Conservation (phyloP, 2,113 vertebrate species). For the Amphiprion percula region DNA sequence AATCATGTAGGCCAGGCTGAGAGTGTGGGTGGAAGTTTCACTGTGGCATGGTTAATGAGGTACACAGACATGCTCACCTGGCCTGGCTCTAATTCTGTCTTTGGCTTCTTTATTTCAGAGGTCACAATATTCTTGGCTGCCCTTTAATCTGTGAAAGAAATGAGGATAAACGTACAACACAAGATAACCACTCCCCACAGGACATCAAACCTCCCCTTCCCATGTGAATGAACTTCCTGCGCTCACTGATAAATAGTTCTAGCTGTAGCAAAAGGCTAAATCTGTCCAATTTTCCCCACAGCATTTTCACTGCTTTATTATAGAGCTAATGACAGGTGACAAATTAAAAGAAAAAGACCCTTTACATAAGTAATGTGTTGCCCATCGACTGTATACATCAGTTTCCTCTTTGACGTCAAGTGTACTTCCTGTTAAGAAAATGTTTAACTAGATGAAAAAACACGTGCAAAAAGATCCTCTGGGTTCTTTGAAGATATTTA, state of each 20-base stretch:
- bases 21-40: conserved; percentile 13
- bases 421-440: not conserved
- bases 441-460: too few relatives aligned
- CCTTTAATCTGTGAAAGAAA: conserved; percentile 34
- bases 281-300: not conserved
- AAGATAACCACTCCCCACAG: not conserved
- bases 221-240: not conserved
- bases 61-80: conserved; percentile 43
- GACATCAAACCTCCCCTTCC: not conserved
- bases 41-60: conserved; percentile 46
- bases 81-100: conserved; percentile 32
- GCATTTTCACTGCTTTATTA: not conserved
- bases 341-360: too few relatives aligned
- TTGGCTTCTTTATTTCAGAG: conserved; percentile 30
- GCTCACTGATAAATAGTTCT: too few relatives aligned
- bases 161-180: not conserved
- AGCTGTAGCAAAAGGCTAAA: not conserved
- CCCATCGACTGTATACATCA: not conserved
- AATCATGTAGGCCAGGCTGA: conserved; percentile 9
- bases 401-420: not conserved
- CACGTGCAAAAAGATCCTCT: too few relatives aligned
- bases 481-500: too few relatives aligned
- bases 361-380: too few relatives aligned
- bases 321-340: not conserved
- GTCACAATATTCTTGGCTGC: conserved; percentile 31